Evolutionary conservation across 2,888 invertebrate genomes (phyloP), one percentile per base, ranked within the genome.

Genomic region (Ypsolopha sequella): DNA sequence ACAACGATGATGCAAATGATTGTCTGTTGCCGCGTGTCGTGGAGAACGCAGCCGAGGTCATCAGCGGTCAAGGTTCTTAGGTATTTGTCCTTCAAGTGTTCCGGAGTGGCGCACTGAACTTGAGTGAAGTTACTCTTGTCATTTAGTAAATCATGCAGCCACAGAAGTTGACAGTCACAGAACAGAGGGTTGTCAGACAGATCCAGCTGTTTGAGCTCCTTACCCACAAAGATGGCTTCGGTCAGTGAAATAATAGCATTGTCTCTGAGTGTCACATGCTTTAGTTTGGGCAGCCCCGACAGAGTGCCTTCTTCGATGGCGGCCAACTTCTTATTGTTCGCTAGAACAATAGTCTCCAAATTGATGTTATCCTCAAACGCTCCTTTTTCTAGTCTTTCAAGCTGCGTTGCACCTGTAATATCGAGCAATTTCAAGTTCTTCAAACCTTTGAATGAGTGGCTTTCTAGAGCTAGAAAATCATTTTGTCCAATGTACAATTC

Each of bases 401-500:
- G 76, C 58, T 92, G 89, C 50, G 91, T 89, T 0, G 95, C 93
- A 4, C 95, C 95, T 0, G 93, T 92, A 8, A 96, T 90, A 62
- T 95, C 94, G 53, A 96, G 76, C 54, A 90, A 87, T 58, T 93
- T 91, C 11, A 96, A 80, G 68, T 95, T 94, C 53, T 91, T 90
- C 52, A 96, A 80, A 0, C 95, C 95, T 59, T 89, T 90, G 70
- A 96, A 95, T 0, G 94, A 92, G 58, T 92, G 91, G 8, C 90
- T 89, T 62, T 91, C 90, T 50, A 96, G 76, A 0, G 88, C 80
- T 41, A 89, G 79, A 64, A 95, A 95, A 57, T 93, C 92, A 67
- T 95, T 96, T 69, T 95, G 95, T 0, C 96, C 96, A 53, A 95
- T 89, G 36, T 90, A 91, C 48, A 96, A 82, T 60, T 95, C 93